phyloP scores from a whole-genome alignment of 2,888 invertebrate genomes.

The Scelioninae gen. 1 region DNA sequence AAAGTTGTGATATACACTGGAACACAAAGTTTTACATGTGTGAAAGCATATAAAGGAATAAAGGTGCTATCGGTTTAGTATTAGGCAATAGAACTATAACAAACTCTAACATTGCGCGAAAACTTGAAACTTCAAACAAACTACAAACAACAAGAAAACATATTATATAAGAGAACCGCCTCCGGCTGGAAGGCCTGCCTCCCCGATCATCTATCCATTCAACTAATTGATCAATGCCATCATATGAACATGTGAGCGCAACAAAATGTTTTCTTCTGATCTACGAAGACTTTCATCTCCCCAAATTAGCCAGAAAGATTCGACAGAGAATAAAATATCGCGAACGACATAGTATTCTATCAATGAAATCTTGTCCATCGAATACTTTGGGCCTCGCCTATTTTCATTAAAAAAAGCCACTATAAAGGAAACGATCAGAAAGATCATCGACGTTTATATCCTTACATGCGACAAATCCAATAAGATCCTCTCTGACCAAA shows the following conservation, averaged over 20 bases:
- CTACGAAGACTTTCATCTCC: too few relatives aligned
- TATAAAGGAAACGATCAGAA: not conserved
- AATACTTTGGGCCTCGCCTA: not conserved
- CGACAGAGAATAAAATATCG: too few relatives aligned
- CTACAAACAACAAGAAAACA: too few relatives aligned
- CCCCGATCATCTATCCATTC: too few relatives aligned
- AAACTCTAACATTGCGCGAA: slow-evolving; percentile 4
- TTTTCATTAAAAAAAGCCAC: not conserved
- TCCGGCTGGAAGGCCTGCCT: too few relatives aligned
- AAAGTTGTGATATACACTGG: slow-evolving; percentile 32
- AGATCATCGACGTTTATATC: not conserved
- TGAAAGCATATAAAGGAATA: slow-evolving; percentile 15
- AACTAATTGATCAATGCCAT: too few relatives aligned
- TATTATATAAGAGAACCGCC: too few relatives aligned
- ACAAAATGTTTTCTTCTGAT: too few relatives aligned
- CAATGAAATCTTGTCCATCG: too few relatives aligned
- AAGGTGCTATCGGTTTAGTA: slow-evolving; percentile 13
- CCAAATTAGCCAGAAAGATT: too few relatives aligned
- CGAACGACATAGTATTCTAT: too few relatives aligned
- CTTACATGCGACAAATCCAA: not conserved
- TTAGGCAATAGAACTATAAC: slow-evolving; percentile 25
- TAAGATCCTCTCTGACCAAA: not conserved
- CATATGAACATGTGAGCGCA: too few relatives aligned
- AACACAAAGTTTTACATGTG: slow-evolving; percentile 23
- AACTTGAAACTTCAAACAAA: slow-evolving; percentile 7